Base-by-base conservation (phyloP, 2,888 invertebrate genomes). In the Anagyrus pseudococci region DNA sequence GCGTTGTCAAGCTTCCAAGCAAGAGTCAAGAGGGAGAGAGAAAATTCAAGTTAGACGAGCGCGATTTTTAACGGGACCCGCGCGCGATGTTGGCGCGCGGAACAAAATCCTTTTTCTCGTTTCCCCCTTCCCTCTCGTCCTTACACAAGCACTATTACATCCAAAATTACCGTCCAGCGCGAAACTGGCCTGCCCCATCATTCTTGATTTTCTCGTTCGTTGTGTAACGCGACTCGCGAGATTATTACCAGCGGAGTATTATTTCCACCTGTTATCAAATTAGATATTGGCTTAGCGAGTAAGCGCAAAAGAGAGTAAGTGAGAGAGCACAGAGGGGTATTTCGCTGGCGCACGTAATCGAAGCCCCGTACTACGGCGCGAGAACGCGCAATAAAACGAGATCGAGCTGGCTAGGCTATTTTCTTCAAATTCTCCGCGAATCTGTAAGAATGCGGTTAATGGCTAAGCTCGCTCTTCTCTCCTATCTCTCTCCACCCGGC, bases 261-360 rank as follows among this genome's bases (percentile, higher is more conserved):
- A 58, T 63, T 63, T 63, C 58, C 62, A 62, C 54, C 63, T 63
- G 49, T 63, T 63, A 63, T 63, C 53, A 49, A 63, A 63, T 63
- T 63, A 63, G 63, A 63, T 63, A 63, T 63, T 63, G 63, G 63
- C 63, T 58, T 58, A 57, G 62, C 56, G 46, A 37, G 33, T 49
- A 33, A 20, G 17, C 19, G 15, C 17, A 15, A 23, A 41, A 20
- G 40, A 41, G 47, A 1, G 20, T 2, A 2, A 19, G 29, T n/a
- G 19, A 1, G 19, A 25, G 55, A 13, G 37, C 13, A 37, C 15
- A 23, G 40, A 3, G 40, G 4, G 22, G 40, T 22, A 29, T 52
- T 52, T 47, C 46, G 40, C 46, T 25, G 52, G 23, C 37, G 22
- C 33, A 37, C 23, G 40, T 49, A 55, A 61, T 55, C 33, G 58